Evolutionary conservation across 2,113 vertebrate species (phyloP).

Genomic region (Embiotoca jacksoni): DNA sequence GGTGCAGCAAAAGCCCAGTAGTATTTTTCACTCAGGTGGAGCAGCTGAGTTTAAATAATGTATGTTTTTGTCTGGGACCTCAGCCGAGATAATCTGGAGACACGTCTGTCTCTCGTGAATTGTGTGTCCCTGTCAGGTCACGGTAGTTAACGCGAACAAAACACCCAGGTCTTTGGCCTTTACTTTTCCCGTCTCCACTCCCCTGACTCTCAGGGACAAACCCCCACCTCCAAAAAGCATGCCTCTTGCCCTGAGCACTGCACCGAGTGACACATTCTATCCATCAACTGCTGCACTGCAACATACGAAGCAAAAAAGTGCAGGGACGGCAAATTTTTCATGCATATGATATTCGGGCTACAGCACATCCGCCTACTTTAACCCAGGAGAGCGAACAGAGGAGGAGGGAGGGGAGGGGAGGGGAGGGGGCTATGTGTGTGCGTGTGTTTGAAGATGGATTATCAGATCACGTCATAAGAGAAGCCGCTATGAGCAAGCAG

Average conservation of each 20-base stretch:
- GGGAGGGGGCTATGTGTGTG: too few relatives aligned
- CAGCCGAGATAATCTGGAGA: slow-evolving; percentile 19
- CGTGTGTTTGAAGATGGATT: slow-evolving; percentile 74
- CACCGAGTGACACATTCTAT: slow-evolving; percentile 72
- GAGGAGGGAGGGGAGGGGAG: neutral
- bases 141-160: slow-evolving; percentile 59
- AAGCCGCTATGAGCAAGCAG: slow-evolving; percentile 57
- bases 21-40: neutral
- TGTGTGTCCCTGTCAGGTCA: slow-evolving; percentile 50
- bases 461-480: slow-evolving; percentile 65
- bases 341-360: slow-evolving; percentile 70
- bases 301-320: slow-evolving; percentile 65
- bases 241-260: slow-evolving; percentile 64
- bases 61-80: slow-evolving; percentile 17
- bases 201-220: slow-evolving; percentile 55
- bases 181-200: slow-evolving; percentile 46
- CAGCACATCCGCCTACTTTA: slow-evolving; percentile 60
- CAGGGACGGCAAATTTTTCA: slow-evolving; percentile 72
- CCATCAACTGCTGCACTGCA: slow-evolving; percentile 63
- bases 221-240: slow-evolving; percentile 30
- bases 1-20: neutral
- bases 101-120: slow-evolving; percentile 14
- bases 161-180: slow-evolving; percentile 52
- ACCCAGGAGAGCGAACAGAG: slow-evolving; percentile 41
- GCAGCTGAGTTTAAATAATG: slow-evolving; percentile 39